Evolutionary conservation across 1,140 invertebrate species (phyloP).

Genomic region (Dryas iulia): DNA sequence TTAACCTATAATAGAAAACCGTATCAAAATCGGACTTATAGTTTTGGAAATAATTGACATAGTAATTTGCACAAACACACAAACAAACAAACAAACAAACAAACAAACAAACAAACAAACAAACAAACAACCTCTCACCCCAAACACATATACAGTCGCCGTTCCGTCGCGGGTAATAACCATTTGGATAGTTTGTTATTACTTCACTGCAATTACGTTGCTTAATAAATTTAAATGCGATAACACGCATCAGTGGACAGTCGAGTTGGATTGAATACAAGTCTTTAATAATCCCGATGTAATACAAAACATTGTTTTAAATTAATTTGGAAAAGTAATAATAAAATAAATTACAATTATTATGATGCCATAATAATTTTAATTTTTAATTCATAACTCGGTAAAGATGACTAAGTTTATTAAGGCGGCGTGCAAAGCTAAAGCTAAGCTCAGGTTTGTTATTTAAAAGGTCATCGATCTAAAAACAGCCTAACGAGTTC

Average conservation of each 20-base stretch:
- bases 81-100: no score
- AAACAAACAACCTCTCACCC: no score
- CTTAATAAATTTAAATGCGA: constrained; percentile 28
- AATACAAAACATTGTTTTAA: background rate
- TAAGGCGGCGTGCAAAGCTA: background rate
- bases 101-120: no score
- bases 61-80: no score
- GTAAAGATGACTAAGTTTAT: background rate
- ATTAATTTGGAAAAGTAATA: background rate
- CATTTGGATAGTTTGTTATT: constrained; percentile 19
- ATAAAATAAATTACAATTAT: background rate
- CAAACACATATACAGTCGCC: no score
- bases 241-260: constrained; percentile 24
- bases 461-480: constrained; percentile 64
- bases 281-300: no score
- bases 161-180: no score
- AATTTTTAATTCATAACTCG: background rate
- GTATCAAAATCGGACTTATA: no score
- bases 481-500: constrained; percentile 71
- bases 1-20: no score
- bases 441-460: constrained; percentile 22
- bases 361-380: background rate
- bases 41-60: no score
- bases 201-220: constrained; percentile 21
- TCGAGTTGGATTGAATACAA: constrained; percentile 12